Conservation (phyloP, 2,888 invertebrate genomes). For the Cheilosia vernalis region DNA sequence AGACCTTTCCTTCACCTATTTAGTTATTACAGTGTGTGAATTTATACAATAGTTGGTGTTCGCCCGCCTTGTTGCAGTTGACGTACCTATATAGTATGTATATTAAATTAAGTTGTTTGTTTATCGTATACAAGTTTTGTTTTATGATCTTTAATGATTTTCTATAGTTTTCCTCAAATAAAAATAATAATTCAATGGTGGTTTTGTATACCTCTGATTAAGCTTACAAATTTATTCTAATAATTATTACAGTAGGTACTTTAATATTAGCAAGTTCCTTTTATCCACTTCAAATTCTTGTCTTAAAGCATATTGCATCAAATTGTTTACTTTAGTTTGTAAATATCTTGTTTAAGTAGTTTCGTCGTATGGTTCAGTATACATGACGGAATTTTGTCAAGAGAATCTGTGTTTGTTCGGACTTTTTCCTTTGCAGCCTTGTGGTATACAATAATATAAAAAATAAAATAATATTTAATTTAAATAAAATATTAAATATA, state of each 20-base stretch:
- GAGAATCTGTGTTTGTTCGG: slow-evolving; percentile 61
- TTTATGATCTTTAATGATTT: slow-evolving; percentile 48
- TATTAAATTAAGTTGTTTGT: slow-evolving; percentile 40
- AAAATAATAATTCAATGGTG: slow-evolving; percentile 25
- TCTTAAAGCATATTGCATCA: slow-evolving; percentile 76
- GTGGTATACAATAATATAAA: too few relatives aligned
- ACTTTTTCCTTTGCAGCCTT: slow-evolving; percentile 63
- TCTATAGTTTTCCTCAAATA: slow-evolving; percentile 34
- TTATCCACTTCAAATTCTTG: slow-evolving; percentile 44
- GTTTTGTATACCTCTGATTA: slow-evolving; percentile 19
- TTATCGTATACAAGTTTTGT: slow-evolving; percentile 71
- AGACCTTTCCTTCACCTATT: background rate
- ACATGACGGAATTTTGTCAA: slow-evolving; percentile 54
- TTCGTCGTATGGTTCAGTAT: slow-evolving; percentile 28
- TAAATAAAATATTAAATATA: too few relatives aligned
- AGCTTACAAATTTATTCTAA: slow-evolving; percentile 61
- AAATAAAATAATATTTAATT: too few relatives aligned
- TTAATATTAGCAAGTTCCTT: slow-evolving; percentile 54
- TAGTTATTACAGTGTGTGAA: background rate
- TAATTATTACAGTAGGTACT: slow-evolving; percentile 28
- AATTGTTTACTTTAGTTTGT: slow-evolving; percentile 52
- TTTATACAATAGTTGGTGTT: background rate
- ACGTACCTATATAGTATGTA: slow-evolving; percentile 1
- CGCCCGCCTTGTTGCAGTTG: background rate
- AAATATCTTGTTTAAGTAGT: slow-evolving; percentile 55